Percentiles rank a stretch among this genome's conserved stretches.
Evolutionary conservation across 1,140 invertebrate species (phyloP).

Genomic region (Ladona fulva): DNA sequence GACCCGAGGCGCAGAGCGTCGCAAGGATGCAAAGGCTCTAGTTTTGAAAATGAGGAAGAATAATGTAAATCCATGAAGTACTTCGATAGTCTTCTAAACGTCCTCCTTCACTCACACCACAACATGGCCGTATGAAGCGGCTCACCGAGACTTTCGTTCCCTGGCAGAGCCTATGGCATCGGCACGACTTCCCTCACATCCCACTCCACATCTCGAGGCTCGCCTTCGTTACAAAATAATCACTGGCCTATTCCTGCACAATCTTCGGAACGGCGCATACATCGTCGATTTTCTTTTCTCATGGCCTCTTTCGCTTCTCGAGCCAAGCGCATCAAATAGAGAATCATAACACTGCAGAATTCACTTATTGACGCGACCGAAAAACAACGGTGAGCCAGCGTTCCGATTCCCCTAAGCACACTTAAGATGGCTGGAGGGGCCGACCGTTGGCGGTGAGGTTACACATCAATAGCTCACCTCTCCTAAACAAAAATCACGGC

Average conservation of each 20-base stretch:
- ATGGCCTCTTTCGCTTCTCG: not conserved
- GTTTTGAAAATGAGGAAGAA: not conserved
- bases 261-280: not conserved
- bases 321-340: not conserved
- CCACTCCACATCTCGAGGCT: slow-evolving; percentile 6
- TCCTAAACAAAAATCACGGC: not conserved
- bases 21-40: slow-evolving; percentile 3
- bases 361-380: not conserved
- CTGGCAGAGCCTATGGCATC: slow-evolving; percentile 1
- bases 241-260: not conserved
- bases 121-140: not conserved
- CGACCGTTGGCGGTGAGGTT: not conserved
- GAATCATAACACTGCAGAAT: not conserved
- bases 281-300: not conserved
- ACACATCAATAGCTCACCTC: slow-evolving; percentile 4
- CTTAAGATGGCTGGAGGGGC: slow-evolving; percentile 6
- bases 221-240: slow-evolving; percentile 9
- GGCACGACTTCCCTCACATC: not conserved
- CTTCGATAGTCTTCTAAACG: not conserved
- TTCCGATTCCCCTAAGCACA: slow-evolving; percentile 3
- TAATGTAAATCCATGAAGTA: not conserved
- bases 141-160: not conserved
- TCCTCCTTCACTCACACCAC: not conserved
- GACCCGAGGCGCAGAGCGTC: slow-evolving; percentile 3
- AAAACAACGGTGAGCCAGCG: not conserved